Evolutionary conservation across 2,113 vertebrate species (phyloP), one percentile per base, ranked within the genome.

Genomic region (Phaetusa simplex): DNA sequence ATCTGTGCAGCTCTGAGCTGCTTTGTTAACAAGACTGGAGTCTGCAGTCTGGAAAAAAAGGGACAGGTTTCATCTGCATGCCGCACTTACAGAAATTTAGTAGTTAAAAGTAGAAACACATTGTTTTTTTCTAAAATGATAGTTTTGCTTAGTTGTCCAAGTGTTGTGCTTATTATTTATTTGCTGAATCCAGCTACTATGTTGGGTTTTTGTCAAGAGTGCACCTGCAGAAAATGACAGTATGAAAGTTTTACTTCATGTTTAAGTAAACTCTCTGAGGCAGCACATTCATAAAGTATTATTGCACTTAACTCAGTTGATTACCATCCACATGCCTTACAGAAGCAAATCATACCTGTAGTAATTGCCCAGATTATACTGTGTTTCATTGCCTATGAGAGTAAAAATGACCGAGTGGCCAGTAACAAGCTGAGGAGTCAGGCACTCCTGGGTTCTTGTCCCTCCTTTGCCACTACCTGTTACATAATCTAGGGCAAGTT

Each of bases 241-340:
- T 70, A 89, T 83, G 79, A 32, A 90, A 87, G 64, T 86, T 87
- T 90, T 95, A 66, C 95, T 74, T 74, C 20, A 29, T 81, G 27
- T 93, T 79, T 86, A 79, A 96, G 56, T 88, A 87, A 96, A 79
- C 59, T 95, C 76, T 97, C 96, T 69, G 95, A 95, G 96, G 93
- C 66, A 36, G 87, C 82, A 87, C 77, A 92, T 95, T 92, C 94
- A 88, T 94, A 79, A 89, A 95, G 86, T 77, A 89, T 84, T 91
- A 81, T 70, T 96, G 86, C 89, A 93, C 93, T 84, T 93, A 90
- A 95, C 89, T 95, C 84, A 80, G 81, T 92, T 91, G 86, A 88
- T 81, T 96, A 86, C 86, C 96, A 97, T 97, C 94, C 76, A 94
- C 95, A 95, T 95, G 98, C 97, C 97, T 98, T 98, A 96, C 73